phyloP scores from a whole-genome alignment of 2,797 vertebrate species.

The Eupleurogrammus muticus region DNA sequence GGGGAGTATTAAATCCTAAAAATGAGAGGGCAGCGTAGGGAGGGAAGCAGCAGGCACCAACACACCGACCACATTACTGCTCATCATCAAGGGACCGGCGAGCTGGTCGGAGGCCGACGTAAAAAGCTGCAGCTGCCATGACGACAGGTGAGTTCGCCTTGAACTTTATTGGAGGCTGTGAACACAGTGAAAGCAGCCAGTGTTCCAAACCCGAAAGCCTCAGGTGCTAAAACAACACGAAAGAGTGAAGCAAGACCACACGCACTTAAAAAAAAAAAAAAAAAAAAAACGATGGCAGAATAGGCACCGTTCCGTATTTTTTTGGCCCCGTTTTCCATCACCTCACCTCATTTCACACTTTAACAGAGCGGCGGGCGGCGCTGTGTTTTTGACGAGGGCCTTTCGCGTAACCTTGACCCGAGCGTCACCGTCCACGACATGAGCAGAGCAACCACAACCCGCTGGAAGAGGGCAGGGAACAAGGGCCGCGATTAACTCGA shows the following conservation, averaged over 20 bases:
- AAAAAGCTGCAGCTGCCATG: conserved; percentile 57
- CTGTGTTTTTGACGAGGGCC: neutral
- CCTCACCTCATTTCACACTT: conserved; percentile 61
- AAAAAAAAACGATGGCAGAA: conserved; percentile 15
- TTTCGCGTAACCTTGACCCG: conserved; percentile 29
- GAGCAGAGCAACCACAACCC: conserved; percentile 31
- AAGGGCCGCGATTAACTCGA: conserved; percentile 4
- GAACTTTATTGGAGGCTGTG: conserved; percentile 26
- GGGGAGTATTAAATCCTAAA: conserved; percentile 15
- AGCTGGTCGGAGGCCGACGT: conserved; percentile 33
- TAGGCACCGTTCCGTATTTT: conserved; percentile 38
- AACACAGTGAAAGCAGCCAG: conserved; percentile 48
- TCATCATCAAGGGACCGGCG: conserved; percentile 34
- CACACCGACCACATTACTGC: conserved; percentile 37
- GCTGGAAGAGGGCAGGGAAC: conserved; percentile 14
- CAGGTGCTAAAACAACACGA: conserved; percentile 59
- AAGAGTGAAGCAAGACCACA: conserved; percentile 25
- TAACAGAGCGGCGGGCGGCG: conserved; percentile 37
- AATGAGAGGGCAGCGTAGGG: conserved; percentile 4
- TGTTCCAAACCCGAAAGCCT: conserved; percentile 60
- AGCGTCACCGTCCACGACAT: conserved; percentile 9
- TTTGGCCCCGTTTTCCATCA: conserved; percentile 65
- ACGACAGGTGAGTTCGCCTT: conserved; percentile 50
- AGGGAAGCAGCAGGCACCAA: conserved; percentile 18
- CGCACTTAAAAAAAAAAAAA: too few relatives aligned